A percentile compares a stretch with the other conserved stretches of the same genome.
Evolutionary conservation across 2,888 invertebrate genomes (phyloP).

Genomic region (Theodoxus fluviatilis): DNA sequence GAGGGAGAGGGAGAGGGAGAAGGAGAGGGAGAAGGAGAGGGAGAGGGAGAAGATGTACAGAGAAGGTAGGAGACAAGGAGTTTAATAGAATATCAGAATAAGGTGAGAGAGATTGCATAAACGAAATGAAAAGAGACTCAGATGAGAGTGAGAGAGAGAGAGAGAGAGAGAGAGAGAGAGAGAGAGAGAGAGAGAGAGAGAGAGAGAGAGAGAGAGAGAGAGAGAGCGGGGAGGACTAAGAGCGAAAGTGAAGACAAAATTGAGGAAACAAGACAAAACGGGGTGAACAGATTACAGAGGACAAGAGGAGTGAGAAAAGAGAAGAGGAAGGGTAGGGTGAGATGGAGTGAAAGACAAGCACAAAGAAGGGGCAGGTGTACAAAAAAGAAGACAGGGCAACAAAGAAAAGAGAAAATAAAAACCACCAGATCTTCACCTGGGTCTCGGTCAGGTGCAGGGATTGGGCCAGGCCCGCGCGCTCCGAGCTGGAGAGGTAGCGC

Average conservation of each 20-base stretch:
- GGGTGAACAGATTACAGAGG: not conserved
- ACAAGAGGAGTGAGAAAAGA: constrained; percentile 26
- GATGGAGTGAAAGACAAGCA: too few species aligned
- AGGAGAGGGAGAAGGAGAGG: constrained; percentile 23
- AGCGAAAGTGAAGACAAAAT: not conserved
- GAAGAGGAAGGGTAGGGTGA: constrained; percentile 10
- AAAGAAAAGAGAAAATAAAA: too few species aligned
- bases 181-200: constrained; percentile 21
- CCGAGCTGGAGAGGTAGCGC: constrained; percentile 65
- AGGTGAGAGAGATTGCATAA: too few species aligned
- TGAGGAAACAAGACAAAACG: not conserved
- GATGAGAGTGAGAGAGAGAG: too few species aligned
- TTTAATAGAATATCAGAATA: too few species aligned
- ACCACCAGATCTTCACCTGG: too few species aligned
- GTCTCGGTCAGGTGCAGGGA: constrained; percentile 65
- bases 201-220: too few species aligned
- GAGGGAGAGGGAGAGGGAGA: constrained; percentile 23
- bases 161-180: constrained; percentile 31
- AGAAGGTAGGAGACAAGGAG: too few species aligned
- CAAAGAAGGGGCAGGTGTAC: too few species aligned
- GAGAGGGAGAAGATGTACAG: too few species aligned
- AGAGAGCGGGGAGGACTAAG: not conserved
- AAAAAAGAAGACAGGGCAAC: too few species aligned
- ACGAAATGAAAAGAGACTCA: too few species aligned
- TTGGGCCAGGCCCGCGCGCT: constrained; percentile 63